Evolutionary conservation across 2,797 vertebrate genomes (phyloP).

Genomic region (Hippopotamyrus pictus): DNA sequence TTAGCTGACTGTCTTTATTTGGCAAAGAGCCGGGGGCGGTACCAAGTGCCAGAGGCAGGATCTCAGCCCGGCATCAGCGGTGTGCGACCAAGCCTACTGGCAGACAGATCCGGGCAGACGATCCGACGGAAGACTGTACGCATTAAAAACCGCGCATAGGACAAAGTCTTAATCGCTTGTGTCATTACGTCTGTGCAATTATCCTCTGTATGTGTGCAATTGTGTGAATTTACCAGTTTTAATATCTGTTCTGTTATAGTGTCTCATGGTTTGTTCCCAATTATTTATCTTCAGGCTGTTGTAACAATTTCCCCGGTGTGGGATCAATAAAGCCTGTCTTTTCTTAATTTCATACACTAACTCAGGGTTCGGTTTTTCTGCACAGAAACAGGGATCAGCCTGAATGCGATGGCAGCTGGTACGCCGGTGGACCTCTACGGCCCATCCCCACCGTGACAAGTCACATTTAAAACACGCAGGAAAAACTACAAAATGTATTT

Average conservation of each 20-base stretch:
- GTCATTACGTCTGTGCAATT: background rate
- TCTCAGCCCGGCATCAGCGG: background rate
- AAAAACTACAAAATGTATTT: background rate
- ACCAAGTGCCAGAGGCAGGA: background rate
- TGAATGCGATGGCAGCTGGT: background rate
- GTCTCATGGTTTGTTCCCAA: background rate
- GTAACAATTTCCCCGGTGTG: background rate
- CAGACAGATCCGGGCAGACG: background rate
- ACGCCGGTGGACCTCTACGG: background rate
- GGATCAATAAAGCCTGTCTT: background rate
- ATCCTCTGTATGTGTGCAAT: background rate
- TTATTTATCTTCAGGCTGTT: background rate
- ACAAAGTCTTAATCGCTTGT: background rate
- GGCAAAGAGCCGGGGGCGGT: background rate
- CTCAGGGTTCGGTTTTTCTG: background rate
- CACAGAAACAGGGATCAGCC: background rate
- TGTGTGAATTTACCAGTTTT: background rate
- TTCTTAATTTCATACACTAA: background rate
- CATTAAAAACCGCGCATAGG: background rate
- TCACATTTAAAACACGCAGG: background rate
- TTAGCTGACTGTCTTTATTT: background rate
- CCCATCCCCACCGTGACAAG: background rate
- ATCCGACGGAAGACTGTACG: background rate
- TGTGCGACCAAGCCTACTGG: background rate
- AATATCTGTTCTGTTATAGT: background rate